These are phyloP conservation scores for Hyperoplus immaculatus DNA, from an alignment of 2,797 vertebrate species.

Conservation along the genomic window DNA sequence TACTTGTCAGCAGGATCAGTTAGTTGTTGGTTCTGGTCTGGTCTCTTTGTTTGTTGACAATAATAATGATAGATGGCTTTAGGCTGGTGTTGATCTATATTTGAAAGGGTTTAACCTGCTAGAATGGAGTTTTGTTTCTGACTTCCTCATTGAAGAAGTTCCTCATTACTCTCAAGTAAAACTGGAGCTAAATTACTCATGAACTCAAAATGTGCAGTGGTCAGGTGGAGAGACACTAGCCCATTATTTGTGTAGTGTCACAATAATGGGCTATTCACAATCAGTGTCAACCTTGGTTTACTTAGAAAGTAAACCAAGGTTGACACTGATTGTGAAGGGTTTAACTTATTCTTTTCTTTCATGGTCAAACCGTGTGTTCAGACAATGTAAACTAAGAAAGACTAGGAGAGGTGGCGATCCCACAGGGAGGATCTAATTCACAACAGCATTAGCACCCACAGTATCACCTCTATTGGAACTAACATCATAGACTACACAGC, in stretches of 20 bases:
- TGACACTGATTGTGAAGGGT: not conserved
- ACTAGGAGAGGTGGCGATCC: not conserved
- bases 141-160: not conserved
- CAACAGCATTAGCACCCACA: not conserved
- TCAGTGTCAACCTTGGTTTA: no score
- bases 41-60: not conserved
- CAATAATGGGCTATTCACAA: no score
- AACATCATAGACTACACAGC: not conserved
- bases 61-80: not conserved
- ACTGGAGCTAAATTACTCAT: not conserved
- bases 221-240: constrained; percentile 3
- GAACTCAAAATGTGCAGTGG: not conserved
- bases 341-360: not conserved
- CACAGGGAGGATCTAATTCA: constrained; percentile 11
- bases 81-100: not conserved
- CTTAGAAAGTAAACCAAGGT: no score
- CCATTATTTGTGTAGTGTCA: not conserved
- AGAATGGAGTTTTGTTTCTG: not conserved
- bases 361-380: constrained; percentile 4
- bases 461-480: not conserved
- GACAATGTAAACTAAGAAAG: constrained; percentile 1
- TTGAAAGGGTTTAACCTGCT: not conserved
- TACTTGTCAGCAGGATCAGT: not conserved
- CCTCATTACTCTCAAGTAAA: not conserved
- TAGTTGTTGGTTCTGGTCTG: not conserved